Percentiles rank a stretch among this genome's conserved stretches.
These are phyloP conservation scores for Albula glossodonta DNA, from an alignment of 2,113 vertebrate genomes.

Conservation along the genomic window DNA sequence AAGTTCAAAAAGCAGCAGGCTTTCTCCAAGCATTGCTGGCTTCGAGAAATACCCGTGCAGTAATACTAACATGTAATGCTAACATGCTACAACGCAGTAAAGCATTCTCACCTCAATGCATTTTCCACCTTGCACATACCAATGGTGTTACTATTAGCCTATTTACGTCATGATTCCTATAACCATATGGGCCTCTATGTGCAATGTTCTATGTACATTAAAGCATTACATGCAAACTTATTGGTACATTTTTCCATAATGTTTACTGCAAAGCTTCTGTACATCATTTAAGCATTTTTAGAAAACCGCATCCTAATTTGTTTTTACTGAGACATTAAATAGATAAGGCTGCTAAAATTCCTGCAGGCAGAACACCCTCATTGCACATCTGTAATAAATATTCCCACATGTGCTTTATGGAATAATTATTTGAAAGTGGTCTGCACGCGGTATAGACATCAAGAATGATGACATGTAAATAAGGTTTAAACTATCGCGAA, in stretches of 20 bases:
- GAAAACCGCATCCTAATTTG: neutral
- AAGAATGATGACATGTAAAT: neutral
- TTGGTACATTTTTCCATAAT: neutral
- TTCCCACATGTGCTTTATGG: neutral
- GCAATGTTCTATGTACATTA: neutral
- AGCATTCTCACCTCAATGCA: too few species aligned
- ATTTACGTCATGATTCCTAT: neutral
- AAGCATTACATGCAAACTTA: neutral
- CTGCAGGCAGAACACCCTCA: neutral
- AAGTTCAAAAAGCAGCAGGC: neutral
- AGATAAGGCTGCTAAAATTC: constrained; percentile 1
- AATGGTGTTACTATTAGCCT: neutral
- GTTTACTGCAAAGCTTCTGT: neutral
- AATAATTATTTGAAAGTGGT: constrained; percentile 7
- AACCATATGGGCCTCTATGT: neutral
- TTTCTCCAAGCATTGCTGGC: too few species aligned
- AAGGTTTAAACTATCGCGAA: constrained; percentile 9
- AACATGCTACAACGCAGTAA: too few species aligned
- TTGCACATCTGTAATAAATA: constrained; percentile 10
- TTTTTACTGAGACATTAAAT: neutral
- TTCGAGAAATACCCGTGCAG: too few species aligned
- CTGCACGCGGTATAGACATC: neutral
- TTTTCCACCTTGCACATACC: too few species aligned
- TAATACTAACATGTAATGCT: too few species aligned
- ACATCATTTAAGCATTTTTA: neutral